Conservation (phyloP, 1,140 invertebrate genomes). For the Diabrotica virgifera region DNA sequence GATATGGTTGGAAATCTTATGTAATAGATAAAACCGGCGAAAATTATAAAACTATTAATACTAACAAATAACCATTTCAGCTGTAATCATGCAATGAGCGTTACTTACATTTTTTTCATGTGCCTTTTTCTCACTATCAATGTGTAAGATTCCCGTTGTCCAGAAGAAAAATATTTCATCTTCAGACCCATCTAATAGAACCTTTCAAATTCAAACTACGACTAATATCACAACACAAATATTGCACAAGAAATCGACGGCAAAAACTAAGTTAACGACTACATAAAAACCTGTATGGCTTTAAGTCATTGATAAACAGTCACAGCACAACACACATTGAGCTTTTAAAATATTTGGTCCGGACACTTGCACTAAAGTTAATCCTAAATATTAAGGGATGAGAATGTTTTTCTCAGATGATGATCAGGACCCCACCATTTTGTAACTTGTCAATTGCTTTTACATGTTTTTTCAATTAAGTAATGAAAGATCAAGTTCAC, state of each 20-base stretch:
- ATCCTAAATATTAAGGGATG: conserved; percentile 1
- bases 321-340: background rate
- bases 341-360: background rate
- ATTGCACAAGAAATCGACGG: conserved; percentile 21
- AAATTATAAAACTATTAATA: too few relatives aligned
- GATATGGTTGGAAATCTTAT: too few relatives aligned
- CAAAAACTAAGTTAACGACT: background rate
- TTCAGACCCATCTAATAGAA: conserved; percentile 36
- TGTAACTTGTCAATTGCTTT: background rate
- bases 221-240: conserved; percentile 22
- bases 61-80: too few relatives aligned
- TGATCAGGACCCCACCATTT: background rate
- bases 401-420: background rate
- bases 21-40: too few relatives aligned
- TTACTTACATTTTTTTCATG: conserved; percentile 53
- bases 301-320: conserved; percentile 9
- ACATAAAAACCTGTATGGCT: conserved; percentile 11
- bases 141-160: conserved; percentile 54
- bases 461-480: background rate
- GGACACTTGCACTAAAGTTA: conserved; percentile 4
- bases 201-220: conserved; percentile 10
- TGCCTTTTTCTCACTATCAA: conserved; percentile 53
- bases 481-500: too few relatives aligned
- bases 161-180: conserved; percentile 53
- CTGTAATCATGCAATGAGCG: background rate